Conservation (phyloP, 2,797 vertebrate species). For the Diplodus sargus region DNA sequence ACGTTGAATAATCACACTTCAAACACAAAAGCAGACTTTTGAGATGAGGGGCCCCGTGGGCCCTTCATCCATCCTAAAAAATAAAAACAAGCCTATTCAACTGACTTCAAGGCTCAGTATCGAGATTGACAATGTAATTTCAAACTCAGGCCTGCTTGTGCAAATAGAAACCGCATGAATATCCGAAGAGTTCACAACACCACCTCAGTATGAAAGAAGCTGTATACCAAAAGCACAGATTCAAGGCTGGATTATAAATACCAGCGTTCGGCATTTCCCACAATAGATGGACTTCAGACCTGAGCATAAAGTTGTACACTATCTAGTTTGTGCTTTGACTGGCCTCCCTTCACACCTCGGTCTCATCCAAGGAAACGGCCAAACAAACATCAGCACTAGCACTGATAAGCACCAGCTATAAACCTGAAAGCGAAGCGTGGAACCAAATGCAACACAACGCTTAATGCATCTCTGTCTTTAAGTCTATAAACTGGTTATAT, state of each 20-base stretch:
- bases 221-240: background rate
- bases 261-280: conserved; percentile 26
- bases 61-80: conserved; percentile 42
- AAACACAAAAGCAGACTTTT: conserved; percentile 66
- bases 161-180: conserved; percentile 2
- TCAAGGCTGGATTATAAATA: conserved; percentile 19
- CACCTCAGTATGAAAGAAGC: background rate
- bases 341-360: conserved; percentile 7
- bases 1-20: conserved; percentile 67
- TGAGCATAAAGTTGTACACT: conserved; percentile 21
- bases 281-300: conserved; percentile 47
- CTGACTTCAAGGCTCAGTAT: conserved; percentile 33
- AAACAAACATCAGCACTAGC: conserved; percentile 33
- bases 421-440: conserved; percentile 10
- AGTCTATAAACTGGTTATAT: conserved; percentile 7
- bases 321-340: conserved; percentile 12
- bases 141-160: background rate
- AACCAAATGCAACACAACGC: background rate
- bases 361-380: conserved; percentile 7
- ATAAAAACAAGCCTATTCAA: conserved; percentile 54
- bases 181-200: background rate
- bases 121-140: conserved; percentile 16
- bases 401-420: conserved; percentile 15
- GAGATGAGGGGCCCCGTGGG: conserved; percentile 47
- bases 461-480: background rate